Evolutionary conservation across 2,888 invertebrate species (phyloP), one percentile per base, ranked within the genome.

Genomic region (Lysandra bellargus): DNA sequence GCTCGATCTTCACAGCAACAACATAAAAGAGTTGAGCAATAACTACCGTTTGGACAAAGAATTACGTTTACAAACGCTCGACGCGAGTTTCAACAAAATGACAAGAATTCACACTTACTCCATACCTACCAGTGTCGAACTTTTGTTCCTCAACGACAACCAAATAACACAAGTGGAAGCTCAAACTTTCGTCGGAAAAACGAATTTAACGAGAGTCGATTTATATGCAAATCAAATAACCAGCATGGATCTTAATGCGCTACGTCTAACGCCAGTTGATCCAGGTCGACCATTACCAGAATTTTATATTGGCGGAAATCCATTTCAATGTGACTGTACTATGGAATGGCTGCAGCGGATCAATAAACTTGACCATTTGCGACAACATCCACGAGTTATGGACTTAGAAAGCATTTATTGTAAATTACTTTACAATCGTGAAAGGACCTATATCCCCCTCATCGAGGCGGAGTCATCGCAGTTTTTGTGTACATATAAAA

Each of bases 331-430:
- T 88, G 98, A 98, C 90, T 99, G 99, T 95, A 98, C 98, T 84
- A 98, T 98, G 96, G 98, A 98, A 89, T 99, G 99, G 99, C 92
- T 99, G 86, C 98, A 98, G 89, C 95, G 98, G 85, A 98, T 98
- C 89, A 98, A 98, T 90, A 97, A 97, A 89, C 94, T 97, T 84
- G 97, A 97, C 86, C 97, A 97, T 85, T 95, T 98, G 79, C 95
- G 98, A 80, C 98, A 98, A 88, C 98, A 98, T 92, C 98, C 98
- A n/a, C 95, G 96, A 84, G 98, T 98, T 80, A 98, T 98, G 97
- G 98, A 98, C 89, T 95, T 98, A 84, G 98, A 98, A 86, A 97
- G 97, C 83, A 97, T 98, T 83, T 98, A 98, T 90, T 99, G 99
- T 92, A 97, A 97, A 89, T 94, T 98, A 83, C 95, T 98, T 44